phyloP scores from a whole-genome alignment of 1,140 invertebrate species.

The Zeugodacus cucurbitae region DNA sequence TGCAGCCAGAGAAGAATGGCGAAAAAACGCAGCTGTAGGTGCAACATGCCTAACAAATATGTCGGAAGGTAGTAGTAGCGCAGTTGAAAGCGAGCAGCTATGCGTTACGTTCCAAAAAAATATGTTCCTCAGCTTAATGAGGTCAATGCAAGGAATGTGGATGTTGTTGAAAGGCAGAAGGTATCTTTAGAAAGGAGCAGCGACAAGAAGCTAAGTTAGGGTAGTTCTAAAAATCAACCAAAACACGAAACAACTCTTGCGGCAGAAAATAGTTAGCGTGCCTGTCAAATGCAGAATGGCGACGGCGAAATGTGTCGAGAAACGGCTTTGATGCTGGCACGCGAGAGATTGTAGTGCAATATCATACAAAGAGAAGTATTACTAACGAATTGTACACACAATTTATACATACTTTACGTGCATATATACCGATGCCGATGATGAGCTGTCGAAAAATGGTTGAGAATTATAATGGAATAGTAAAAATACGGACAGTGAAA shows the following conservation, averaged over 20 bases:
- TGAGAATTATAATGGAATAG: not conserved
- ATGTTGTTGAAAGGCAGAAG: not conserved
- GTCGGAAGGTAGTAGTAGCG: not conserved
- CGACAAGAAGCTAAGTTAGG: too few species aligned
- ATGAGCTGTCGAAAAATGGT: too few species aligned
- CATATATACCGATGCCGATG: too few species aligned
- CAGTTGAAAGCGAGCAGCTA: not conserved
- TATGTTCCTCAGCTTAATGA: not conserved
- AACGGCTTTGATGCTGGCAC: not conserved
- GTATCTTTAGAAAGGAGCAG: too few species aligned
- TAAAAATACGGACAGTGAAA: not conserved
- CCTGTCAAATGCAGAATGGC: not conserved
- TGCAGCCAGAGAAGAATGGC: not conserved
- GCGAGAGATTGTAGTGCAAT: not conserved
- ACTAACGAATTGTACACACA: too few species aligned
- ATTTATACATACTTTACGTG: too few species aligned
- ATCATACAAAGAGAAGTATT: too few species aligned
- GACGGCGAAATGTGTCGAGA: not conserved
- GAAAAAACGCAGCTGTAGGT: not conserved
- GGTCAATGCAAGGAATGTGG: not conserved
- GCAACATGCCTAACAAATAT: not conserved
- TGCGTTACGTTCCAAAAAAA: not conserved
- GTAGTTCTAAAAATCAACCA: not conserved
- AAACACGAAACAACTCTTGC: not conserved
- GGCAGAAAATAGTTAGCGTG: not conserved